These are phyloP conservation scores for Brienomyrus brachyistius DNA, from an alignment of 2,113 vertebrate species.

Conservation along the genomic window DNA sequence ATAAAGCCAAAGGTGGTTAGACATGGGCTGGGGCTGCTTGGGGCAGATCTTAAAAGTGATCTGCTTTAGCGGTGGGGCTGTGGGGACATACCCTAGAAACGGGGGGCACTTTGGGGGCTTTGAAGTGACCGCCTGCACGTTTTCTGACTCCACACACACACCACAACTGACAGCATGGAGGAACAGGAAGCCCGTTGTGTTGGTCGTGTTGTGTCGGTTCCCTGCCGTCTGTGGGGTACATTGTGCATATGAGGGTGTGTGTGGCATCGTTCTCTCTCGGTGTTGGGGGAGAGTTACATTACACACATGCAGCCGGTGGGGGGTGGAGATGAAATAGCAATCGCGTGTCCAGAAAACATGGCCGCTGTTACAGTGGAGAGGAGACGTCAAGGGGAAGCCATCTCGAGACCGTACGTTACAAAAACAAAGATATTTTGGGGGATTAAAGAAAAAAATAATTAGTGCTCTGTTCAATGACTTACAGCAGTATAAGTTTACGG, in stretches of 20 bases:
- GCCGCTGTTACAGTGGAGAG: background rate
- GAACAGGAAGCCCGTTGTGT: background rate
- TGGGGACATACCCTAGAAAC: constrained; percentile 49
- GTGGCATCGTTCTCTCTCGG: background rate
- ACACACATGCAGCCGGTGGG: background rate
- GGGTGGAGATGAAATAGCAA: background rate
- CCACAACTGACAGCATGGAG: background rate
- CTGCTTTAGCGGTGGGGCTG: constrained; percentile 51
- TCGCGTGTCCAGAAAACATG: background rate
- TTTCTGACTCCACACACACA: background rate
- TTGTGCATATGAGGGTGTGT: background rate
- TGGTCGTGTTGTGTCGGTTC: background rate
- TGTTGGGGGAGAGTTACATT: background rate
- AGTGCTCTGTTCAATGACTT: background rate
- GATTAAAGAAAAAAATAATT: background rate
- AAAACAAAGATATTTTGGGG: background rate
- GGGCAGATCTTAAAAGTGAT: constrained; percentile 48
- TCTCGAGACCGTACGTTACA: background rate
- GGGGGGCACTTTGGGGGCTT: constrained; percentile 13
- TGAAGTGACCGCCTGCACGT: background rate
- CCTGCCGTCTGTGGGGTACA: background rate
- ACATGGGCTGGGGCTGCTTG: constrained; percentile 49
- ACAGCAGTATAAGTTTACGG: background rate
- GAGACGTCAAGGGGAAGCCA: background rate
- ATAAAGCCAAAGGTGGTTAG: constrained; percentile 59